These are phyloP conservation scores for Trichechus manatus DNA, from an alignment of 2,113 vertebrate species.

Conservation along the genomic window DNA sequence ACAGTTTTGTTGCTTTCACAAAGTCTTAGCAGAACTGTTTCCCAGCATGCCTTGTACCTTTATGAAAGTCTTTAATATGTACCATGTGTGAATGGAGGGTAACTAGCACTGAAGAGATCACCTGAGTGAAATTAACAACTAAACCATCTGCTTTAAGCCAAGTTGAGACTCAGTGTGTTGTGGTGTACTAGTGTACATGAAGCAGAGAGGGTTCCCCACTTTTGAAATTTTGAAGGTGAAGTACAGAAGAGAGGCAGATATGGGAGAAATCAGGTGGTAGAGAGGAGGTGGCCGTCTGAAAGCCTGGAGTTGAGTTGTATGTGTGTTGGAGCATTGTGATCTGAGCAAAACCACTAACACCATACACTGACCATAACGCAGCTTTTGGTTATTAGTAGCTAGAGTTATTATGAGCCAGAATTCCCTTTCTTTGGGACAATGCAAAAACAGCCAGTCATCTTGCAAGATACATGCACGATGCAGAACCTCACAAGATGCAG, in stretches of 20 bases:
- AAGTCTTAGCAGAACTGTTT: constrained; percentile 51
- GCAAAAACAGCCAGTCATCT: not conserved
- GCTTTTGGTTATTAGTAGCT: not conserved
- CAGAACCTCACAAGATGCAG: not conserved
- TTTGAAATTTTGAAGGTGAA: not conserved
- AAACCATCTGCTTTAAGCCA: constrained; percentile 69
- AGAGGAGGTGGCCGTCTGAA: not conserved
- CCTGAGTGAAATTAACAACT: constrained; percentile 57
- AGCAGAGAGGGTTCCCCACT: not conserved
- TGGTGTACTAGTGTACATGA: not conserved
- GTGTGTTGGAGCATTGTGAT: not conserved
- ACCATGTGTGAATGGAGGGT: constrained; percentile 61
- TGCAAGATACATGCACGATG: not conserved
- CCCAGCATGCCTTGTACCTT: constrained; percentile 63
- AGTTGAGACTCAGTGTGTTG: rapidly evolving
- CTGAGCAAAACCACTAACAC: not conserved
- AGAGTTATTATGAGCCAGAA: not conserved
- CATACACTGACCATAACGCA: not conserved
- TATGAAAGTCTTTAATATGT: constrained; percentile 68
- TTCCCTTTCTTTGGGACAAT: not conserved
- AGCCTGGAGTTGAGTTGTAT: not conserved
- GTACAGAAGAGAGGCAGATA: rapidly evolving
- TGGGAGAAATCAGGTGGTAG: not conserved
- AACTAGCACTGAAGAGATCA: constrained; percentile 62
- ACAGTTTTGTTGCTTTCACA: constrained; percentile 51